Conservation (phyloP, 2,797 vertebrate genomes). For the Ptychobarbus kaznakovi region DNA sequence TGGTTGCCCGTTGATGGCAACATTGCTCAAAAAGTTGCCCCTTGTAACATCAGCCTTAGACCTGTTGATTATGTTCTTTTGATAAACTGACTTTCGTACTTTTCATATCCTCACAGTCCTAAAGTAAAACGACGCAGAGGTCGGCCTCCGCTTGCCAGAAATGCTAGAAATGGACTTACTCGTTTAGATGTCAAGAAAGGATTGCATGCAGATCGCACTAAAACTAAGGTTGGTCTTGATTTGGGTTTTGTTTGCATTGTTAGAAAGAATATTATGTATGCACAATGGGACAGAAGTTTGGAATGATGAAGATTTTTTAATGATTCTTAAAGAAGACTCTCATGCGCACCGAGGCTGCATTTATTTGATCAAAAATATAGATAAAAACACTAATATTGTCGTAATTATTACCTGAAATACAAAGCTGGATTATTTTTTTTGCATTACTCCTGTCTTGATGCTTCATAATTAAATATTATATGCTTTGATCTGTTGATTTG, state of each 20-base stretch:
- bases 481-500: background rate
- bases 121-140: conserved; percentile 76
- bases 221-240: conserved; percentile 46
- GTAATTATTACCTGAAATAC: background rate
- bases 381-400: background rate
- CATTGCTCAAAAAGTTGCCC: background rate
- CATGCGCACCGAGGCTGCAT: background rate
- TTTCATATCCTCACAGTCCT: conserved; percentile 65
- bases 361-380: background rate
- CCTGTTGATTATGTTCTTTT: background rate
- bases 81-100: background rate
- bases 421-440: background rate
- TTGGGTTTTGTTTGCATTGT: background rate
- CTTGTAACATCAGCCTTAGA: background rate
- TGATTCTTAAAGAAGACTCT: background rate
- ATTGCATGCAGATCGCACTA: conserved; percentile 46
- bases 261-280: background rate
- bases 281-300: background rate
- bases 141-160: conserved; percentile 76
- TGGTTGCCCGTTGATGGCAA: background rate
- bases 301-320: background rate
- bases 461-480: background rate
- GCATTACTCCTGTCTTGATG: background rate
- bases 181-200: conserved; percentile 78
- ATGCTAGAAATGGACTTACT: conserved; percentile 74